Base-by-base conservation (phyloP, 1,140 invertebrate species). In the Hycleus cichorii region DNA sequence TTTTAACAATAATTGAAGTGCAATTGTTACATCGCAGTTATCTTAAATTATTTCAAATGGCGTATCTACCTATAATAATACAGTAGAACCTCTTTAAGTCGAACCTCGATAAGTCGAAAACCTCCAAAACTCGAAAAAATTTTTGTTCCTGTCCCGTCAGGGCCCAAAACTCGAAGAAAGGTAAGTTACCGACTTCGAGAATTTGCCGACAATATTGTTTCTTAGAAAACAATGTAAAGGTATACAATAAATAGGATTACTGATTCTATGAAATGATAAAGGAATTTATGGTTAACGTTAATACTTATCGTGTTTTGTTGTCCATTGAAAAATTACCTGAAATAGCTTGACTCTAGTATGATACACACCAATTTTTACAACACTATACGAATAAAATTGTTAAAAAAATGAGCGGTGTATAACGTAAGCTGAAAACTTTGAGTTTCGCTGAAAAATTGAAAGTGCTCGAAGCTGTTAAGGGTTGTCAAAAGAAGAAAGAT, bases 401-500 rank as follows among this genome's bases (percentile, higher is more conserved):
- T 32, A 3, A 4, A 32, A 32, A 5, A 32, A 32, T 1, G 7
- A 32, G 32, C 3, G 32, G 4, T 32, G 4, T 3, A 32, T 3
- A 32, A 32, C 7, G 32, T 4, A 32, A 32, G 24, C 58, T 65
- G 57, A 63, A 59, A 49, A 57, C 53, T 46, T 57, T 58, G 57
- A 51, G 51, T 47, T 44, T 61, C 59, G 44, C 26, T 49, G 55
- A 64, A 54, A 66, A 64, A 59, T 62, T 27, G 51, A 44, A 54
- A 59, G 32, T 57, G 32, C 58, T 64, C 10, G 61, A 64, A 62
- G 59, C 62, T 57, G 57, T 64, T n/a, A 59, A 66, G 59, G 55
- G 51, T 57, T 59, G 59, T 45, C 18, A 39, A 54, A 44, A 47
- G 40, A 66, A 66, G 39, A 59, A 59, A 62, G 57, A 64, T 59